Percentiles rank a stretch among this genome's conserved stretches.
phyloP scores from a whole-genome alignment of 2,888 invertebrate genomes.

The Amblyjoppa proteus region DNA sequence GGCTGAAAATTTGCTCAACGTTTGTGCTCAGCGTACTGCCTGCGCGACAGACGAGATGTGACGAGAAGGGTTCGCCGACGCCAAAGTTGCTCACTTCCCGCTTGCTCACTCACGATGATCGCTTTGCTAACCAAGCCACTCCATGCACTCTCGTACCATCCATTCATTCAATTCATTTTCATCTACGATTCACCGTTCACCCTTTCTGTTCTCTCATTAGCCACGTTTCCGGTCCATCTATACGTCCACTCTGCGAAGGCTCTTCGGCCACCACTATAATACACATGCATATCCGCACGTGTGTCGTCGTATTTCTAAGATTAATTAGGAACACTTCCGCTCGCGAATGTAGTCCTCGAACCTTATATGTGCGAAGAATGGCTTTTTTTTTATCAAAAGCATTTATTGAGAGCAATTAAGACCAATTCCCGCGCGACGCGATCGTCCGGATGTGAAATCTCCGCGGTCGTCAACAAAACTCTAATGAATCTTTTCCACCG shows the following conservation, averaged over 20 bases:
- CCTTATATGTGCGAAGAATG: slow-evolving; percentile 17
- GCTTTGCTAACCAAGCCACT: slow-evolving; percentile 74
- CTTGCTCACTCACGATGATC: slow-evolving; percentile 77
- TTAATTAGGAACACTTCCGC: slow-evolving; percentile 64
- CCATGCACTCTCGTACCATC: slow-evolving; percentile 73
- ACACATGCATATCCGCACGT: background rate
- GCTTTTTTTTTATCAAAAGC: background rate
- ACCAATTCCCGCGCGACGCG: background rate
- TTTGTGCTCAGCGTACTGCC: slow-evolving; percentile 10
- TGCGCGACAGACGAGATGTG: slow-evolving; percentile 28
- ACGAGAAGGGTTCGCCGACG: slow-evolving; percentile 56
- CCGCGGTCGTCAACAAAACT: no score
- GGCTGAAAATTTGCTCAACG: slow-evolving; percentile 18
- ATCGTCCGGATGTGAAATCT: background rate
- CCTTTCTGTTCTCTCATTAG: slow-evolving; percentile 83
- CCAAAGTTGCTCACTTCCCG: slow-evolving; percentile 84
- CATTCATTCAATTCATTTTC: slow-evolving; percentile 84
- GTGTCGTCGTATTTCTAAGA: slow-evolving; percentile 40
- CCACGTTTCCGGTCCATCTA: slow-evolving; percentile 79
- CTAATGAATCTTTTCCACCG: no score
- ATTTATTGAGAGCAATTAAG: slow-evolving; percentile 40
- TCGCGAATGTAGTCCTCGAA: slow-evolving; percentile 46
- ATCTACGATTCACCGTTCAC: slow-evolving; percentile 82
- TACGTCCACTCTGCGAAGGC: slow-evolving; percentile 35
- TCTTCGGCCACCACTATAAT: background rate